These are phyloP conservation scores for Nannoperca obscura DNA, from an alignment of 2,797 vertebrate species.

Conservation along the genomic window DNA sequence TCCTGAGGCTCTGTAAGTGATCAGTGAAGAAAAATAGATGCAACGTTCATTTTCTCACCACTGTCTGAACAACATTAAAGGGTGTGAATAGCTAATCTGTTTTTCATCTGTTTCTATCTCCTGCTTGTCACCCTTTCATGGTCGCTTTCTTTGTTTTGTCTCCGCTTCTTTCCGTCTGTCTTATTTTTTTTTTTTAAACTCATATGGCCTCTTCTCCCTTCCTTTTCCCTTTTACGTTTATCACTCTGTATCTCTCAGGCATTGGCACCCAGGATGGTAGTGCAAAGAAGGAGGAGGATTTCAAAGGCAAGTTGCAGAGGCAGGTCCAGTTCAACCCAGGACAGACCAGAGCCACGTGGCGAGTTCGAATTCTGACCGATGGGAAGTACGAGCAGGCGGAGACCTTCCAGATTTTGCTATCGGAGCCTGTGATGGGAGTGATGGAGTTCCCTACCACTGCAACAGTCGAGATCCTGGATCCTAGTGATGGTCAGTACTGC, in stretches of 20 bases:
- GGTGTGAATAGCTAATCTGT: constrained; percentile 68
- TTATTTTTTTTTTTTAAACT: not conserved
- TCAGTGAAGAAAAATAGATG: constrained; percentile 63
- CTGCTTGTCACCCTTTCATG: constrained; percentile 47
- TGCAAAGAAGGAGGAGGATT: constrained; percentile 91
- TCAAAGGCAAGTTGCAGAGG: constrained; percentile 91
- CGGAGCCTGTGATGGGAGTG: constrained; percentile 93
- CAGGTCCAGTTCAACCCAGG: constrained; percentile 98
- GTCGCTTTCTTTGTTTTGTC: constrained; percentile 43
- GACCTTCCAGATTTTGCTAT: constrained; percentile 92
- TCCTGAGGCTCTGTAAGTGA: constrained; percentile 66
- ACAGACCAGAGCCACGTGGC: constrained; percentile 91
- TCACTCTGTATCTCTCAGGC: constrained; percentile 78
- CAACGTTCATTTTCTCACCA: constrained; percentile 58
- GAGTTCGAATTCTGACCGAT: constrained; percentile 88
- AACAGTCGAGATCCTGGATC: constrained; percentile 93
- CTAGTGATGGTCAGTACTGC: constrained; percentile 90
- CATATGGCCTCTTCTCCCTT: not conserved
- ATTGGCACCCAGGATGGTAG: constrained; percentile 91
- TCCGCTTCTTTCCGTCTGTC: not conserved
- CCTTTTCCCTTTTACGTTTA: not conserved
- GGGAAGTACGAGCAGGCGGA: constrained; percentile 90
- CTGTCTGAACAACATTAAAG: constrained; percentile 61
- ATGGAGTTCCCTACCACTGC: constrained; percentile 89
- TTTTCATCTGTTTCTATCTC: constrained; percentile 62